These are phyloP conservation scores for Dugesia japonica DNA, from an alignment of 2,888 invertebrate genomes.

Conservation along the genomic window DNA sequence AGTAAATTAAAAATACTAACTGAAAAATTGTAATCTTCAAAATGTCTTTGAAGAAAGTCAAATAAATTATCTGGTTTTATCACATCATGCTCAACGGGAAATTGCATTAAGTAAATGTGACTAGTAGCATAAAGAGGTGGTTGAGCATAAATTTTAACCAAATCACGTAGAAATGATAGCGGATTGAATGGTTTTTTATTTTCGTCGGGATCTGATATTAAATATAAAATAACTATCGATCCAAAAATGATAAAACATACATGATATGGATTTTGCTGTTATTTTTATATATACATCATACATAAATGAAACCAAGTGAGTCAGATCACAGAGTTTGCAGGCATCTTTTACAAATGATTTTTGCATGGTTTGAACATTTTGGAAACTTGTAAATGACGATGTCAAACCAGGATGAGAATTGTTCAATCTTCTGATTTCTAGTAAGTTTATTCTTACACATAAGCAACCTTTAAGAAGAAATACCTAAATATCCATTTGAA, in stretches of 20 bases:
- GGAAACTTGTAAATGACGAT: background rate
- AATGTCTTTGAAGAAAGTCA: background rate
- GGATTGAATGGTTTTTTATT: slow-evolving; percentile 7
- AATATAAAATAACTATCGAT: too few species aligned
- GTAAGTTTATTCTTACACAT: background rate
- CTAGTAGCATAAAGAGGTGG: background rate
- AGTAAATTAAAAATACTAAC: background rate
- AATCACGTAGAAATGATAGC: background rate
- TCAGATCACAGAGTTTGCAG: background rate
- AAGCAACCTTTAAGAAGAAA: background rate
- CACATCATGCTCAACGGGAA: background rate
- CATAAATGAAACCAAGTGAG: background rate
- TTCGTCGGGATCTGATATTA: background rate
- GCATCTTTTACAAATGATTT: slow-evolving; percentile 13
- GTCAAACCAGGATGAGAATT: background rate
- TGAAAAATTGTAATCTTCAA: slow-evolving; percentile 3
- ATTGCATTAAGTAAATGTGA: background rate
- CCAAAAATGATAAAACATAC: too few species aligned
- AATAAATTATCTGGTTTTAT: background rate
- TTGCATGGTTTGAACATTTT: background rate
- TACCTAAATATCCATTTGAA: background rate
- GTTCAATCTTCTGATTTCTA: background rate
- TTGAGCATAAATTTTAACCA: background rate
- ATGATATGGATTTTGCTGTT: background rate
- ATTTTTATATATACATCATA: background rate